Base-by-base conservation (phyloP, 1,140 invertebrate genomes). In the Theocolax elegans region DNA sequence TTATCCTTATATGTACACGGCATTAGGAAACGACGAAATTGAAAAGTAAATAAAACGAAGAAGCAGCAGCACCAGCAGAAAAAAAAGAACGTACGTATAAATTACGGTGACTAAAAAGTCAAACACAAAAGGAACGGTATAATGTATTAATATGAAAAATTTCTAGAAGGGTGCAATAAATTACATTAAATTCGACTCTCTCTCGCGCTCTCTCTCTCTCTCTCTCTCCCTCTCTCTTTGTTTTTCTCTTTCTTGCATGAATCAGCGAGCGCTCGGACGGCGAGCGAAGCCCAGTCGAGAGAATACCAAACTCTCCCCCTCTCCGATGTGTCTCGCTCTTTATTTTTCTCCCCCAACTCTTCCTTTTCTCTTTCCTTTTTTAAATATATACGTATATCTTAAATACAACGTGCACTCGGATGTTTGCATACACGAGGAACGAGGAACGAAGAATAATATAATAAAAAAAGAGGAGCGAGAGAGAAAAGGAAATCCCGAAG, bases 61-160 rank as follows among this genome's bases (percentile, higher is more conserved):
- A n/a, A n/a, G n/a, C n/a, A n/a, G n/a, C n/a, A n/a, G n/a, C n/a
- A n/a, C n/a, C n/a, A n/a, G n/a, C n/a, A n/a, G n/a, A n/a, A n/a
- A n/a, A n/a, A n/a, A n/a, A n/a, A n/a, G n/a, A n/a, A n/a, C n/a
- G n/a, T n/a, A n/a, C n/a, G n/a, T n/a, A n/a, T 46, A 46, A 46
- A 46, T 35, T 35, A 35, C 10, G 4, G 31, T 35, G 10, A 35
- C 31, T 35, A 35, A 35, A 35, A 35, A 60, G 40, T 27, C 40
- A 49, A 63, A 49, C 35, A 23, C 27, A 27, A 59, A 63, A 35
- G 44, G 23, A 49, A 29, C 59, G 13, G 23, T 35, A 49, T 21
- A 49, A 63, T 63, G 27, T 49, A 49, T 63, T 48, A 63, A 63
- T 49, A 63, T 48, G n/a, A 48, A 49, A 49, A 31, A 19, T 49